phyloP scores from a whole-genome alignment of 2,797 vertebrate genomes.

The Pangasius larnaudii region DNA sequence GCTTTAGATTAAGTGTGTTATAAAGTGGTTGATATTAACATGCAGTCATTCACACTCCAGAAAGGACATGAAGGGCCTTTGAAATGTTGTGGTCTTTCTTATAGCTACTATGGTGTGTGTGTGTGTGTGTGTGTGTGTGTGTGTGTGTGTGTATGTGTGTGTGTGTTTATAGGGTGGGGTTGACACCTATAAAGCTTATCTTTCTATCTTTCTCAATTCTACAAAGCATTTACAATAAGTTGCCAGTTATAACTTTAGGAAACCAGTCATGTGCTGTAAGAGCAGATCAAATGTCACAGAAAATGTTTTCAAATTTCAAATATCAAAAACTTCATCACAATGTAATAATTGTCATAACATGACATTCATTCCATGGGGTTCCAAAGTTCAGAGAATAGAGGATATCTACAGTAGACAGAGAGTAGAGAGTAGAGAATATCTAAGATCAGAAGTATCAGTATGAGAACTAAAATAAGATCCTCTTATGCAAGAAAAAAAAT shows the following conservation, averaged over 20 bases:
- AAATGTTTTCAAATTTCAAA: neutral
- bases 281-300: neutral
- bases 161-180: neutral
- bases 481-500: neutral
- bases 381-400: neutral
- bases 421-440: too few species aligned
- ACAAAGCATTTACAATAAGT: neutral
- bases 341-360: neutral
- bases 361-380: neutral
- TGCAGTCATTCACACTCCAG: conserved; percentile 36
- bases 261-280: neutral
- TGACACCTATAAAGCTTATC: neutral
- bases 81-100: conserved; percentile 7
- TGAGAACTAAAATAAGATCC: neutral
- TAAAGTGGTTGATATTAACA: conserved; percentile 55
- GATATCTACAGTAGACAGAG: too few species aligned
- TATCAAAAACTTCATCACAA: neutral
- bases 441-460: neutral
- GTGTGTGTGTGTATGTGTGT: conserved; percentile 21
- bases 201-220: neutral
- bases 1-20: conserved; percentile 53
- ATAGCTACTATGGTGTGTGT: neutral
- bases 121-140: conserved; percentile 20
- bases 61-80: conserved; percentile 5
- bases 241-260: neutral